Base-by-base conservation (phyloP, 1,140 invertebrate genomes). In the Bombyx mandarina region DNA sequence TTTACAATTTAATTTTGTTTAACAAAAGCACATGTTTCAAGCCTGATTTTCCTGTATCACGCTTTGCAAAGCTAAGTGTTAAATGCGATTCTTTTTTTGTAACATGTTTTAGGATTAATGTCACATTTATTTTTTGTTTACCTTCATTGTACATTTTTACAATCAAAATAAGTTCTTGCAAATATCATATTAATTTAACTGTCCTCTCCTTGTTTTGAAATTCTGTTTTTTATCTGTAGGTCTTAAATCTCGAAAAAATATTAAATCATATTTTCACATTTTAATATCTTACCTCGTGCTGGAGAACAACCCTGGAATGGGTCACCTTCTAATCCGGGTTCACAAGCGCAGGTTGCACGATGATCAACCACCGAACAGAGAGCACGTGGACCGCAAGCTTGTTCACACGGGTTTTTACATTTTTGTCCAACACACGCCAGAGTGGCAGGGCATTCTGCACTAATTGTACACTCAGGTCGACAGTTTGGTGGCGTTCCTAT, bases 381-480 rank as follows among this genome's bases (percentile, higher is more conserved):
- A 22, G 93, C 92, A 67, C 72, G 75, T 10, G 67, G 59, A 5
- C 93, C 93, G 73, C 93, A 94, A 22, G 91, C 91, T 63, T 93
- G 92, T 2, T 90, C 88, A 71, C 93, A 95, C 5, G 93, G 93
- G 74, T 94, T 90, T 66, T 90, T 90, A 69, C 93, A 95, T 79
- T 93, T 94, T 72, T 96, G 93, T 64, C 93, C 92, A 45, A 94
- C 89, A 75, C 96, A 97, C 5, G 94, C 94, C 68, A 93, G 93
- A 66, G 95, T 92, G 84, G 93, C 92, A 5, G 93, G 88, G 78
- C 96, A 97, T 77, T 97, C 95, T 0, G 93, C 92, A 76, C 93
- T 95, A 52, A 94, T 92, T 50, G 94, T 90, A 74, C 95, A 97
- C 82, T 96, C 94, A 1, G 95, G 94, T 62, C 93, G 89, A 77